phyloP scores from a whole-genome alignment of 2,888 invertebrate species.

The Drosophila neonasuta region DNA sequence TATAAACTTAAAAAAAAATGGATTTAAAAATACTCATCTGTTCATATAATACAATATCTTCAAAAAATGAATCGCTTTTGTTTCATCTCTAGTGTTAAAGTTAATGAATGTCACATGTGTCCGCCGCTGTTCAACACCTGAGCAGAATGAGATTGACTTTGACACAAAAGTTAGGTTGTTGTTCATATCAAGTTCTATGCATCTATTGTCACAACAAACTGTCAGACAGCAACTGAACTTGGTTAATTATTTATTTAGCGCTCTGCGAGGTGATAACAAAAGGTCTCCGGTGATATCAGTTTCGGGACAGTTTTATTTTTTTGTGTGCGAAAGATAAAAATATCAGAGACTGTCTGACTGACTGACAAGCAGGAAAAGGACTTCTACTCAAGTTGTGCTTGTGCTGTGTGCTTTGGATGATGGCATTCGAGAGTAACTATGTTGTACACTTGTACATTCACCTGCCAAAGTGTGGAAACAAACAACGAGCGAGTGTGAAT shows the following conservation, averaged over 20 bases:
- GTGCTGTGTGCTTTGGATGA: not conserved
- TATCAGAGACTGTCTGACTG: constrained; percentile 27
- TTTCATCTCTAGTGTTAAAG: not conserved
- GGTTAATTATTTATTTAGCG: constrained; percentile 23
- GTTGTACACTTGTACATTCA: constrained; percentile 13
- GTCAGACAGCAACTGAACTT: constrained; percentile 6
- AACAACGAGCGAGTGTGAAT: constrained; percentile 44
- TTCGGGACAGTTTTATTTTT: constrained; percentile 10
- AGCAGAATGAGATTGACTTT: not conserved
- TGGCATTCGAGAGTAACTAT: constrained; percentile 6
- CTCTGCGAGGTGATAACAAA: constrained; percentile 1
- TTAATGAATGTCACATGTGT: not conserved
- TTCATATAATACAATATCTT: too few relatives aligned
- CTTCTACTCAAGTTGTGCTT: not conserved
- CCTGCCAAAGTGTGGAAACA: constrained; percentile 41
- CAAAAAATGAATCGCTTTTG: not conserved
- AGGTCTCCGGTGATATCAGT: constrained; percentile 11
- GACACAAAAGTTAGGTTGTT: not conserved
- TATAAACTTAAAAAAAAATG: too few relatives aligned
- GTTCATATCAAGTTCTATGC: not conserved
- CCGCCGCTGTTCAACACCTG: not conserved
- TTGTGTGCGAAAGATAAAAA: constrained; percentile 10
- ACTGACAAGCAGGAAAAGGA: constrained; percentile 2
- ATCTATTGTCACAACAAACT: not conserved
- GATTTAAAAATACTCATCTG: too few relatives aligned